Evolutionary conservation across 2,888 invertebrate species (phyloP).

Genomic region (Acronicta leporina): DNA sequence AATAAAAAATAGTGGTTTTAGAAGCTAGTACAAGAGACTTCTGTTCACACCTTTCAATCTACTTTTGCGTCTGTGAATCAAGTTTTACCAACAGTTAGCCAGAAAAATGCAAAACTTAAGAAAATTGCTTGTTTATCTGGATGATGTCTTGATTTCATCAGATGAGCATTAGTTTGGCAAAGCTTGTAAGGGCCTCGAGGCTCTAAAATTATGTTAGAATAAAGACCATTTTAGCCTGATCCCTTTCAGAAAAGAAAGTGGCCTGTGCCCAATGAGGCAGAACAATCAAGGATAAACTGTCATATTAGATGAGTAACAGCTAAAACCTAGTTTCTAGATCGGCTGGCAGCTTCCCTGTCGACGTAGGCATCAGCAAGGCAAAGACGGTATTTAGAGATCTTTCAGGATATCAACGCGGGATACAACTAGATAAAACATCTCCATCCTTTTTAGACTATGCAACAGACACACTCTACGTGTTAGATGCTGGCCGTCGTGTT

Average conservation of each 20-base stretch:
- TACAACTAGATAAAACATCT: too few relatives aligned
- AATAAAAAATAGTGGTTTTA: neutral
- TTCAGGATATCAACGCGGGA: too few relatives aligned
- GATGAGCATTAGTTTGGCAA: neutral
- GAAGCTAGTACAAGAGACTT: neutral
- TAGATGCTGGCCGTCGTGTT: slow-evolving; percentile 89
- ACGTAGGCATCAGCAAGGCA: too few relatives aligned
- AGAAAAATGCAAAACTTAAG: neutral
- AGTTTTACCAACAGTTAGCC: neutral
- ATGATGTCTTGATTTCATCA: neutral
- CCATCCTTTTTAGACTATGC: slow-evolving; percentile 88
- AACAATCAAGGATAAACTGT: too few relatives aligned
- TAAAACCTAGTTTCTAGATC: too few relatives aligned
- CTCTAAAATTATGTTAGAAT: too few relatives aligned
- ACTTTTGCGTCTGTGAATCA: neutral
- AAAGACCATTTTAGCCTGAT: neutral
- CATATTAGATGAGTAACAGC: too few relatives aligned
- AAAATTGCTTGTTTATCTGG: neutral
- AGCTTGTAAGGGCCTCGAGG: too few relatives aligned
- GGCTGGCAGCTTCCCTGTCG: too few relatives aligned
- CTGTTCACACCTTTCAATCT: neutral
- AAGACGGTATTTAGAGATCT: too few relatives aligned
- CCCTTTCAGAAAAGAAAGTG: too few relatives aligned
- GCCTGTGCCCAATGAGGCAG: too few relatives aligned
- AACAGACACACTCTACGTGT: slow-evolving; percentile 93